phyloP scores from a whole-genome alignment of 2,113 vertebrate species.

The Microtus oregoni region DNA sequence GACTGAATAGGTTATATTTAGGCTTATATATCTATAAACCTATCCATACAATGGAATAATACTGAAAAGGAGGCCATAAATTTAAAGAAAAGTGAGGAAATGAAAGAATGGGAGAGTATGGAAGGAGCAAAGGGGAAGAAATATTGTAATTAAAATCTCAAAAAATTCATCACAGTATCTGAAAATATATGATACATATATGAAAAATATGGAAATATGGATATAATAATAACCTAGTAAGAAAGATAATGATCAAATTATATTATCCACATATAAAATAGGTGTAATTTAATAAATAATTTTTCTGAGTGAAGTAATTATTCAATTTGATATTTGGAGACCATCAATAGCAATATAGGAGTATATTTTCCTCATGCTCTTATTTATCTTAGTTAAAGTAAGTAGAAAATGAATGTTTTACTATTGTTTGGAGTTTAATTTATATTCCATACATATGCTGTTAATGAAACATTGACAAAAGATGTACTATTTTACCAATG shows the following conservation, averaged over 20 bases:
- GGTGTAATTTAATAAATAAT: conserved; percentile 23
- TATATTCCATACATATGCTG: background rate
- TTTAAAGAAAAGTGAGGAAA: background rate
- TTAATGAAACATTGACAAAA: background rate
- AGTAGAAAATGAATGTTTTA: conserved; percentile 42
- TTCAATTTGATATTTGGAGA: conserved; percentile 10
- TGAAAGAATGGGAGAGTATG: no score
- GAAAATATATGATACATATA: background rate
- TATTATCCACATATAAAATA: background rate
- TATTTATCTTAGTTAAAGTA: background rate
- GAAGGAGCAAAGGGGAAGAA: background rate
- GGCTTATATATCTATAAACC: background rate
- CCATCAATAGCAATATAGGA: background rate
- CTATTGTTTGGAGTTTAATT: background rate
- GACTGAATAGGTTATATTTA: background rate
- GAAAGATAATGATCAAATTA: background rate
- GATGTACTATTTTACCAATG: background rate
- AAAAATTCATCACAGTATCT: background rate
- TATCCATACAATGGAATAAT: background rate
- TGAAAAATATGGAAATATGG: background rate
- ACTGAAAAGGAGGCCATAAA: background rate
- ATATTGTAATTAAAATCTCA: background rate
- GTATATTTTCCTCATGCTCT: conserved; percentile 2
- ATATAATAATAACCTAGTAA: background rate
- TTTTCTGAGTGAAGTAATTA: conserved; percentile 6